Evolutionary conservation across 2,113 vertebrate species (phyloP).

Genomic region (Pterocles orientalis): DNA sequence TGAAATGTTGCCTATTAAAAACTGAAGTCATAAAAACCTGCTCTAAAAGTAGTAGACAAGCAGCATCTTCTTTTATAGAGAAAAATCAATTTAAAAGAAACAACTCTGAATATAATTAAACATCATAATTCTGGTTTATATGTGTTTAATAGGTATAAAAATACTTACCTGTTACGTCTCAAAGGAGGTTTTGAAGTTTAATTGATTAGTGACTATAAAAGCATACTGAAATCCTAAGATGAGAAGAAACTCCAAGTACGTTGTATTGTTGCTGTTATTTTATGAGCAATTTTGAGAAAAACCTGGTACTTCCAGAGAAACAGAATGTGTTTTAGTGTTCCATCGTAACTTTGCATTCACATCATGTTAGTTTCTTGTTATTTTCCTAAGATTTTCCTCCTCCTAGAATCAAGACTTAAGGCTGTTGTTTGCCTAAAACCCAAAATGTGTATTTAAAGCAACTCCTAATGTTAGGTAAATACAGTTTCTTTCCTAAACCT

Average conservation of each 20-base stretch:
- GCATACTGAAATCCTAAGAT: background rate
- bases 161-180: conserved; percentile 54
- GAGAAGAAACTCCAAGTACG: background rate
- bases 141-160: conserved; percentile 62
- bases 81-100: conserved; percentile 52
- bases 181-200: conserved; percentile 42
- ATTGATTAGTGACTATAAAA: conserved; percentile 61
- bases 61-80: conserved; percentile 41
- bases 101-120: conserved; percentile 53
- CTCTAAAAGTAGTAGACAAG: conserved; percentile 44
- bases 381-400: background rate
- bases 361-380: background rate
- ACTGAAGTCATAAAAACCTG: conserved; percentile 31
- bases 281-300: conserved; percentile 15
- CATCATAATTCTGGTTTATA: conserved; percentile 44
- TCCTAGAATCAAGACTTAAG: background rate
- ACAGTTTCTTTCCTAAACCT: background rate
- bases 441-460: background rate
- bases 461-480: background rate
- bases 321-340: background rate
- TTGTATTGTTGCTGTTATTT: conserved; percentile 17
- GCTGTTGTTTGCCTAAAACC: background rate
- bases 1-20: conserved; percentile 56
- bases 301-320: background rate
- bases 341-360: background rate